Evolutionary conservation across 2,888 invertebrate genomes (phyloP).

Genomic region (Dione vanillae): DNA sequence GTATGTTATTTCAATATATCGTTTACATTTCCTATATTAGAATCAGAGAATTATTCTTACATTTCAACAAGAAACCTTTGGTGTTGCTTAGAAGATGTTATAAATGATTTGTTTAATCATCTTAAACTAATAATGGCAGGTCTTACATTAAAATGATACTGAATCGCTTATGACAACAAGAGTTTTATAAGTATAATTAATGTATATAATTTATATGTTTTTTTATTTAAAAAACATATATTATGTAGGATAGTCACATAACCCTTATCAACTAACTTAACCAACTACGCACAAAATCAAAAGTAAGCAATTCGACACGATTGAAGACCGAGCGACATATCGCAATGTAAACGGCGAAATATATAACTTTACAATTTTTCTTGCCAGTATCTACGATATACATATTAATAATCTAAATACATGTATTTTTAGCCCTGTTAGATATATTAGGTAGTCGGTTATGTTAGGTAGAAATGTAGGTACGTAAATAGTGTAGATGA

Average conservation of each 20-base stretch:
- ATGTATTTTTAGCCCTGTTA: background rate
- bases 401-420: background rate
- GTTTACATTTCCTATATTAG: background rate
- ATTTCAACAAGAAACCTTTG: background rate
- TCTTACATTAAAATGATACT: background rate
- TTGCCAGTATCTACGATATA: background rate
- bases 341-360: background rate
- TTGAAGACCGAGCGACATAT: background rate
- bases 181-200: no score
- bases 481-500: background rate
- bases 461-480: background rate
- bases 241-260: background rate
- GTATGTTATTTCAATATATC: background rate
- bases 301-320: background rate
- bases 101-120: background rate
- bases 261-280: no score
- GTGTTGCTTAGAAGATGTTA: background rate
- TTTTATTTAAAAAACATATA: no score
- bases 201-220: no score
- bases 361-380: background rate
- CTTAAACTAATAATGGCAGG: background rate
- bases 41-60: background rate
- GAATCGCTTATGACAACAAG: background rate
- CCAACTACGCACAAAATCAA: background rate
- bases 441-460: no score